These are phyloP conservation scores for Myotis planiceps DNA, from an alignment of 2,797 vertebrate genomes.

Conservation along the genomic window DNA sequence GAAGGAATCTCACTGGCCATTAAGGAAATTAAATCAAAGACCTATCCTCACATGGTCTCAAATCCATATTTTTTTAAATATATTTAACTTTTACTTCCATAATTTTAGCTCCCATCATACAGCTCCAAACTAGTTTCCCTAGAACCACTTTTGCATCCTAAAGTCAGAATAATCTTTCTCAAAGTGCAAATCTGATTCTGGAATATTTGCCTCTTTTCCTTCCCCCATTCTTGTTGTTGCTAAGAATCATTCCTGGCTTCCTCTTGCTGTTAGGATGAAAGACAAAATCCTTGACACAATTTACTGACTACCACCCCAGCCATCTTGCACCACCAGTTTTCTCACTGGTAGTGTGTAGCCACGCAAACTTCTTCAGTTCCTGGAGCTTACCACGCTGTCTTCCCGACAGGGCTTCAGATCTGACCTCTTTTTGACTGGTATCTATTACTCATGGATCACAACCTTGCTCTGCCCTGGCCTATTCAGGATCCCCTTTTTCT, in stretches of 20 bases:
- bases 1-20: background rate
- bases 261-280: background rate
- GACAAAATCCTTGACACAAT: background rate
- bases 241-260: background rate
- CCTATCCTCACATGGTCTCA: background rate
- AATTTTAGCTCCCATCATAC: background rate
- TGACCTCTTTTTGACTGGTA: background rate
- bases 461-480: background rate
- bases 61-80: background rate
- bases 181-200: background rate
- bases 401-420: background rate
- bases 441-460: background rate
- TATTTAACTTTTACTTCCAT: background rate
- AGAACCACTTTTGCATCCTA: background rate
- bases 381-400: background rate
- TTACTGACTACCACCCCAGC: background rate
- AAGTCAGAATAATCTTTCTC: background rate
- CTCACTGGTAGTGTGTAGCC: fast-evolving
- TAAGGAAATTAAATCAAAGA: background rate
- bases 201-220: background rate
- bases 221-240: background rate
- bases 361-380: background rate
- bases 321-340: background rate
- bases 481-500: background rate
- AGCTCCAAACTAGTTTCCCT: background rate